Percentiles rank a stretch among this genome's conserved stretches.
Conservation (phyloP, 2,113 vertebrate genomes). For the Bettongia penicillata region DNA sequence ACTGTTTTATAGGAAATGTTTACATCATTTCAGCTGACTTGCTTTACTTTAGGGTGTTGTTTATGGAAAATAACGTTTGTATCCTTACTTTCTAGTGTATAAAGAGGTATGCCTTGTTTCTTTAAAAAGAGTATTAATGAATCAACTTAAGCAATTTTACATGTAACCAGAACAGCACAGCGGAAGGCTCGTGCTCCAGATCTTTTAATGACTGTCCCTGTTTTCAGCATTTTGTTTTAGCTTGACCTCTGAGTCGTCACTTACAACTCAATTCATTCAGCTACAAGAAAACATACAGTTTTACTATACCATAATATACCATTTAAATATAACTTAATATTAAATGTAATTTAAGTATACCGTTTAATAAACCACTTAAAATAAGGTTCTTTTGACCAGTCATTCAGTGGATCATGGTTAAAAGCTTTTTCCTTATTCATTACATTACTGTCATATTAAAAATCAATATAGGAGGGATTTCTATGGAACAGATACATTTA, state of each 20-base stretch:
- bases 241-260: neutral
- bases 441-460: neutral
- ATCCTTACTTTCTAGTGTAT: neutral
- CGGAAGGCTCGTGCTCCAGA: neutral
- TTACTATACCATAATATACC: neutral
- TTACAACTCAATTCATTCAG: neutral
- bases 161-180: neutral
- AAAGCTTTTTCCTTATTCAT: neutral
- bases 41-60: slow-evolving; percentile 13
- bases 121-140: neutral
- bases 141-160: neutral
- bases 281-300: neutral
- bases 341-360: no score
- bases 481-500: neutral
- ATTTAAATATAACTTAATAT: no score
- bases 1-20: slow-evolving; percentile 45
- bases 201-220: neutral
- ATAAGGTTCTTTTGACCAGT: neutral
- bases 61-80: slow-evolving; percentile 10
- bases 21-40: slow-evolving; percentile 12
- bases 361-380: neutral
- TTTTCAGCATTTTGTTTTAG: slow-evolving; percentile 4
- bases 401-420: neutral
- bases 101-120: neutral
- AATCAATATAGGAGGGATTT: neutral